Conservation (phyloP, 2,113 vertebrate genomes). For the Tringa solitaria region DNA sequence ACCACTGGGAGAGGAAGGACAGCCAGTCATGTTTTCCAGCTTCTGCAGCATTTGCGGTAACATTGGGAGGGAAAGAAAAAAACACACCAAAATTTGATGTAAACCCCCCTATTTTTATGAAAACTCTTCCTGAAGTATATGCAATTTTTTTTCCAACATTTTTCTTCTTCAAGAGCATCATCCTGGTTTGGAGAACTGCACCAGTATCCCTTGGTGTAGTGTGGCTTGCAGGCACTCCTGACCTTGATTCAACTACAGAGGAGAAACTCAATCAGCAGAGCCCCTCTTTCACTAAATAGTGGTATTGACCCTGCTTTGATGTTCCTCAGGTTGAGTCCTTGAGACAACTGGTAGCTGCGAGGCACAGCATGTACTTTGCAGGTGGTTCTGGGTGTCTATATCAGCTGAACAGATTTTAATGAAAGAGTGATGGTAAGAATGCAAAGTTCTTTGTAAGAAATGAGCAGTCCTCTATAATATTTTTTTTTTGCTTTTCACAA, state of each 20-base stretch:
- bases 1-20: not conserved
- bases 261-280: not conserved
- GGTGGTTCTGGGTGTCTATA: not conserved
- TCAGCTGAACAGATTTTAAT: not conserved
- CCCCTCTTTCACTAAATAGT: not conserved
- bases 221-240: not conserved
- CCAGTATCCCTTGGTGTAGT: not conserved
- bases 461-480: not conserved
- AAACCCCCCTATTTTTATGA: not conserved
- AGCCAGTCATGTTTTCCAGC: not conserved
- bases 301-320: not conserved
- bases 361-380: not conserved
- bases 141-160: not conserved
- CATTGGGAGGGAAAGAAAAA: not conserved
- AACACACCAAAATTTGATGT: not conserved
- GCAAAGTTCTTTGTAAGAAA: not conserved
- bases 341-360: not conserved
- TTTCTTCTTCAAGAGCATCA: not conserved
- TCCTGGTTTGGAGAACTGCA: not conserved
- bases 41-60: not conserved
- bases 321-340: not conserved
- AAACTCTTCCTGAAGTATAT: not conserved
- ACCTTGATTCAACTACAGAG: not conserved
- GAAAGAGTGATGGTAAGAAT: not conserved
- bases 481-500: not conserved